These are phyloP conservation scores for Lacanobia oleracea DNA, from an alignment of 2,888 invertebrate species.

Conservation along the genomic window DNA sequence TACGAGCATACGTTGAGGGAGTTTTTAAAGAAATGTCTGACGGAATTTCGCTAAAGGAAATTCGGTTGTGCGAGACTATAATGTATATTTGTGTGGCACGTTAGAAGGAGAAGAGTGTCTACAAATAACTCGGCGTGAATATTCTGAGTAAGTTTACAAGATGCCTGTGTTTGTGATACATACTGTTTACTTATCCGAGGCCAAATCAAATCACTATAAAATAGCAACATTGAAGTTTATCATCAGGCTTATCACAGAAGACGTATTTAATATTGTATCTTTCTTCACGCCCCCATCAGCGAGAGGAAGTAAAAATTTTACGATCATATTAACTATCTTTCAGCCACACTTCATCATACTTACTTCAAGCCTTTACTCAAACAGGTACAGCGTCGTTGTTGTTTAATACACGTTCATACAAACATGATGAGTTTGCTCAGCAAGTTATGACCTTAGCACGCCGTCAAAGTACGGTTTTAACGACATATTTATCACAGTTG, in stretches of 20 bases:
- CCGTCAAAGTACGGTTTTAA: conserved; percentile 51
- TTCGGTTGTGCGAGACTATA: conserved; percentile 37
- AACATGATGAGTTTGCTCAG: conserved; percentile 55
- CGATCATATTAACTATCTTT: conserved; percentile 20
- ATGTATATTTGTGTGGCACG: conserved; percentile 41
- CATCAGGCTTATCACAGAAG: neutral
- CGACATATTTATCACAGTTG: conserved; percentile 49
- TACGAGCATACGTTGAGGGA: conserved; percentile 55
- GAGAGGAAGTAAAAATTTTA: conserved; percentile 42
- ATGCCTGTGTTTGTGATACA: neutral
- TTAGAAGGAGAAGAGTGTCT: conserved; percentile 16
- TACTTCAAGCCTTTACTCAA: conserved; percentile 45
- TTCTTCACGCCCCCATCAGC: conserved; percentile 3
- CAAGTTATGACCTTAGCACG: conserved; percentile 36
- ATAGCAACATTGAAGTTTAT: neutral
- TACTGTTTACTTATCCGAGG: neutral
- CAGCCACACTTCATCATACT: conserved; percentile 43
- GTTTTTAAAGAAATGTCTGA: conserved; percentile 52
- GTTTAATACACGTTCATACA: conserved; percentile 42
- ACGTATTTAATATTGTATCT: conserved; percentile 24
- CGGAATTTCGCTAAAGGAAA: conserved; percentile 49
- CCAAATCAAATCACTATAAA: neutral
- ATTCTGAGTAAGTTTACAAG: conserved; percentile 4
- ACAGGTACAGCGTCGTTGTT: conserved; percentile 41
- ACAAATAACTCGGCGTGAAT: conserved; percentile 31